phyloP scores from a whole-genome alignment of 1,140 invertebrate species.

The Trichonephila clavipes region DNA sequence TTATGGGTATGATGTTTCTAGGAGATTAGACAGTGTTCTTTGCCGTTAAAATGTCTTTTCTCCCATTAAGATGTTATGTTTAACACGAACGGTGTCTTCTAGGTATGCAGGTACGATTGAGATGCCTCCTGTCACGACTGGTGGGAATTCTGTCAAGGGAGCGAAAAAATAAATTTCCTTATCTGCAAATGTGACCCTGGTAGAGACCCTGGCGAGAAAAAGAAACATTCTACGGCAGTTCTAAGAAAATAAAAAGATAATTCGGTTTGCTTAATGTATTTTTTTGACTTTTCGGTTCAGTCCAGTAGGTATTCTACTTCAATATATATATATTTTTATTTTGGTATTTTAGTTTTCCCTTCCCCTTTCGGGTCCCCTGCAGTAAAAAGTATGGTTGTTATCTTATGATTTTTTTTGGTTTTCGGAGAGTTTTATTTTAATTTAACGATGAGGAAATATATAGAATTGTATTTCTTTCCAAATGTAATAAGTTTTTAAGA shows the following conservation, averaged over 20 bases:
- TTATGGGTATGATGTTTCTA: constrained; percentile 45
- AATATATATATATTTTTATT: too few species aligned
- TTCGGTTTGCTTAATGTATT: constrained; percentile 41
- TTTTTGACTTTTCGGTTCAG: not conserved
- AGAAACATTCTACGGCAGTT: constrained; percentile 17
- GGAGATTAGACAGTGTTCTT: constrained; percentile 60
- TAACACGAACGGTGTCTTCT: constrained; percentile 2
- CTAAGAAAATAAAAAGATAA: constrained; percentile 37
- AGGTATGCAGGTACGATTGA: constrained; percentile 50
- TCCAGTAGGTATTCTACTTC: not conserved
- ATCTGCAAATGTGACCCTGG: constrained; percentile 27
- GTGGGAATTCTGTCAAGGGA: constrained; percentile 16
- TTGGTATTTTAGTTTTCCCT: too few species aligned
- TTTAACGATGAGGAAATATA: too few species aligned
- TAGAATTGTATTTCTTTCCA: too few species aligned
- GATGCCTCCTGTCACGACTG: constrained; percentile 29
- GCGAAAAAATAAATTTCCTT: not conserved
- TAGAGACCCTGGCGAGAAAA: not conserved
- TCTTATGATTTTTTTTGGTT: not conserved
- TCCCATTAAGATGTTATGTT: constrained; percentile 51
- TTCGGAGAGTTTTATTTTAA: not conserved
- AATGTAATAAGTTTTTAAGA: too few species aligned
- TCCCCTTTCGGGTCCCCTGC: not conserved
- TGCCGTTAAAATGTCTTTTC: constrained; percentile 46
- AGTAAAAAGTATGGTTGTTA: constrained; percentile 8